Conservation (phyloP, 2,888 invertebrate genomes). For the Taphrorychus bicolor region DNA sequence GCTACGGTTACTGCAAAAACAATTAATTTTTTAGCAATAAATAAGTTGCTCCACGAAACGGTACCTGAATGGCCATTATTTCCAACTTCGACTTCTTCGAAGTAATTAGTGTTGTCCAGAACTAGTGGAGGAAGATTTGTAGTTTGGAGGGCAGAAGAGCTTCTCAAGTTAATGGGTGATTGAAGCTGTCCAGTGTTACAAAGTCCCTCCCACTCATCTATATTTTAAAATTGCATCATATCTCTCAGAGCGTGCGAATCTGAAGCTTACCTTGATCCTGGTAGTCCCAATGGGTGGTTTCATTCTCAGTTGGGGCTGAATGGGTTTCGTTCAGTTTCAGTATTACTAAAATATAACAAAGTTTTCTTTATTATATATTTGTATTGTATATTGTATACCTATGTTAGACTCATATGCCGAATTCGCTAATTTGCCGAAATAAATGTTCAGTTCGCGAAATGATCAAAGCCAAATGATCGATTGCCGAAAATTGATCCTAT, state of each 20-base stretch:
- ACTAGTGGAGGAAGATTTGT: not conserved
- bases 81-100: slow-evolving; percentile 1
- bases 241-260: not conserved
- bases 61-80: slow-evolving; percentile 30
- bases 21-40: not conserved
- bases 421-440: too few species aligned
- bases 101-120: slow-evolving; percentile 2
- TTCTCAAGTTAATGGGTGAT: not conserved
- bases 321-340: not conserved
- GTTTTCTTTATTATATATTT: too few species aligned
- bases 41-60: not conserved
- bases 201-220: not conserved
- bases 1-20: not conserved
- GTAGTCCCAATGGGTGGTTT: not conserved
- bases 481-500: too few species aligned
- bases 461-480: too few species aligned
- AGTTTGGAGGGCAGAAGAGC: not conserved
- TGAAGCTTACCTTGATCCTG: not conserved
- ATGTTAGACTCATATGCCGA: too few species aligned
- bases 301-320: not conserved
- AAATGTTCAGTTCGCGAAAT: too few species aligned
- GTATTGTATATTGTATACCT: too few species aligned
- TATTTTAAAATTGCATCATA: not conserved
- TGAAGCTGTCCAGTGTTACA: not conserved
- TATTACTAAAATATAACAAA: too few species aligned